Conservation (phyloP, 2,797 vertebrate genomes). For the Halcyon leucocephala region DNA sequence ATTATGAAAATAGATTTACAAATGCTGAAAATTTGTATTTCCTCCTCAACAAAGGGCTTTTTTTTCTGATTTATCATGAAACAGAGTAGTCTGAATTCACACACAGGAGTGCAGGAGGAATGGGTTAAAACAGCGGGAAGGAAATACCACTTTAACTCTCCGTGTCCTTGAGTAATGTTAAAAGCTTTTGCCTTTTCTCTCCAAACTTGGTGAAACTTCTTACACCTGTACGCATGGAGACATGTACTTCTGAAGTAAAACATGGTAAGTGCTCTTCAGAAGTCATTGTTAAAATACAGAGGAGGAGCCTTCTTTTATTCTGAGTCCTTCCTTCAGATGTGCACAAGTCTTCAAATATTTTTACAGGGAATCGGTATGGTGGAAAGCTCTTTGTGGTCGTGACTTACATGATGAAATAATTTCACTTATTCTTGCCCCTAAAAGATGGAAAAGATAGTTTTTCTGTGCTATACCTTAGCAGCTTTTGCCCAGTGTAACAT, state of each 20-base stretch:
- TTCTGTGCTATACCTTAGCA: background rate
- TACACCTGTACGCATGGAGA: background rate
- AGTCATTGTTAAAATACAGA: slow-evolving; percentile 36
- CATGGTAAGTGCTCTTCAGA: slow-evolving; percentile 26
- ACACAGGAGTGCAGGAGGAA: background rate
- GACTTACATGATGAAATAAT: background rate
- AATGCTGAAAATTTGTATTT: background rate
- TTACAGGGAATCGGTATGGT: background rate
- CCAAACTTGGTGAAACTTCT: background rate
- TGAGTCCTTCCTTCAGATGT: background rate
- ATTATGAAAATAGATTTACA: background rate
- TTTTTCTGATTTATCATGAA: background rate
- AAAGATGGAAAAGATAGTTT: background rate
- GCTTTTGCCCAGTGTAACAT: background rate
- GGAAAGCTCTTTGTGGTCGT: background rate
- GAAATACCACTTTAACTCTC: background rate
- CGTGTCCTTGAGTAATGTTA: background rate
- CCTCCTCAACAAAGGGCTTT: background rate
- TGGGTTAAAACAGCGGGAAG: background rate
- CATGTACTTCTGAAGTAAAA: slow-evolving; percentile 10
- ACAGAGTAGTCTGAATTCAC: background rate
- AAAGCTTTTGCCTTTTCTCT: slow-evolving; percentile 16
- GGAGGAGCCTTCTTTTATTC: slow-evolving; percentile 31
- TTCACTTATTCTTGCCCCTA: background rate
- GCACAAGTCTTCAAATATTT: background rate